Conservation (phyloP, 2,797 vertebrate genomes). For the Gadopsis marmoratus region DNA sequence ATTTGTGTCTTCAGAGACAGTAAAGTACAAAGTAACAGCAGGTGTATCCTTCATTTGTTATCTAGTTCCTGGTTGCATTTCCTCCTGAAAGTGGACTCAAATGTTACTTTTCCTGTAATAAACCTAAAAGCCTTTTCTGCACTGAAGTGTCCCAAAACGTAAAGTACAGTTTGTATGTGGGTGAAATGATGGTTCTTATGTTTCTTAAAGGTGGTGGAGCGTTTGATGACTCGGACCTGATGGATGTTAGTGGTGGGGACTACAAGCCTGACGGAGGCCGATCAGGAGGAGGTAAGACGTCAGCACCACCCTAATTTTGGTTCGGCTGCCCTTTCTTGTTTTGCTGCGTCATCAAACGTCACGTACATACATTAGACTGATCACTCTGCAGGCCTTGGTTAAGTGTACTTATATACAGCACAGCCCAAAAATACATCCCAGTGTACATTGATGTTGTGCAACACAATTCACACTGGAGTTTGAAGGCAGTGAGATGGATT, state of each 20-base stretch:
- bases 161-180: neutral
- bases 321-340: neutral
- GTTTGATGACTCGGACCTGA: constrained; percentile 56
- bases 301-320: neutral
- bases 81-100: no score
- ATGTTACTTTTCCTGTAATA: neutral
- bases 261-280: constrained; percentile 72
- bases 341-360: neutral
- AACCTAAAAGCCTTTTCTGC: neutral
- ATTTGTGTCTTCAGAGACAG: no score
- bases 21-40: neutral
- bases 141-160: neutral
- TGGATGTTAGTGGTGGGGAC: accelerated
- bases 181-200: neutral
- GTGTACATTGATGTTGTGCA: no score
- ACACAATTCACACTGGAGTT: no score
- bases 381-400: neutral
- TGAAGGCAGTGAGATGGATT: no score
- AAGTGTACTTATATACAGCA: neutral
- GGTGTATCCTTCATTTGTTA: no score
- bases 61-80: no score
- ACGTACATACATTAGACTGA: neutral
- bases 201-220: constrained; percentile 51
- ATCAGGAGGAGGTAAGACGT: constrained; percentile 40
- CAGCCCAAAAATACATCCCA: neutral